Evolutionary conservation across 2,113 vertebrate genomes (phyloP).

Genomic region (Malurus alboscapulatus): DNA sequence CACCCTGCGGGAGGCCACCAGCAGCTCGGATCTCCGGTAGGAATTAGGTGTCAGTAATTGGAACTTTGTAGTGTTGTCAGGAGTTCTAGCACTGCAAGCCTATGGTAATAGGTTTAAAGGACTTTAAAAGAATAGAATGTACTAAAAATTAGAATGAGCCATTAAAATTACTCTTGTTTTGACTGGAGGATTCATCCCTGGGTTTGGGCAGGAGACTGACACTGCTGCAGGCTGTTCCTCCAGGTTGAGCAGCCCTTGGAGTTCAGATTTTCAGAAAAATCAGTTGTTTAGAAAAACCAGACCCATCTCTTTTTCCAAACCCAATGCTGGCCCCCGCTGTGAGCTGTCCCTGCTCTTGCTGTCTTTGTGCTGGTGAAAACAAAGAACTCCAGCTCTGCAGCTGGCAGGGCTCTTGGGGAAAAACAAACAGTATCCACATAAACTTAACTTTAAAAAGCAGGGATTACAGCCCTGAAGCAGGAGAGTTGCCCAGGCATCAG

Average conservation of each 20-base stretch:
- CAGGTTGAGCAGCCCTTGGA: not conserved
- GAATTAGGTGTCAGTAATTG: not conserved
- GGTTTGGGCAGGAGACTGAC: not conserved
- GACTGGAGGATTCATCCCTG: not conserved
- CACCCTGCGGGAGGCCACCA: constrained; percentile 86
- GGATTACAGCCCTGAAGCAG: not conserved
- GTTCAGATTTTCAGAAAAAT: not conserved
- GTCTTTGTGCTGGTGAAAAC: not conserved
- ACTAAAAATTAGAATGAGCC: fast-evolving
- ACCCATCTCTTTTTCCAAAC: not conserved
- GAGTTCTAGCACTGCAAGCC: not conserved
- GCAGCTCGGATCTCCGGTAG: constrained; percentile 88
- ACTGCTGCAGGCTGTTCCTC: not conserved
- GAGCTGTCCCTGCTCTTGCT: not conserved
- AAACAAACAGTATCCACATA: not conserved
- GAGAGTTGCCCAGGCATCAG: not conserved
- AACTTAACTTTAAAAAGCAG: not conserved
- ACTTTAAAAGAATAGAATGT: not conserved
- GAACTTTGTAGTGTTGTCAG: not conserved
- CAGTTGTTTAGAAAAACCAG: not conserved
- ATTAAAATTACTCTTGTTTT: not conserved
- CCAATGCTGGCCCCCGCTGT: not conserved
- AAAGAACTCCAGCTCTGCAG: not conserved
- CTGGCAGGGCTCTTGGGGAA: not conserved
- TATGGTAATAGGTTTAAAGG: not conserved